phyloP scores from a whole-genome alignment of 2,888 invertebrate species.

The Heliconius sara region DNA sequence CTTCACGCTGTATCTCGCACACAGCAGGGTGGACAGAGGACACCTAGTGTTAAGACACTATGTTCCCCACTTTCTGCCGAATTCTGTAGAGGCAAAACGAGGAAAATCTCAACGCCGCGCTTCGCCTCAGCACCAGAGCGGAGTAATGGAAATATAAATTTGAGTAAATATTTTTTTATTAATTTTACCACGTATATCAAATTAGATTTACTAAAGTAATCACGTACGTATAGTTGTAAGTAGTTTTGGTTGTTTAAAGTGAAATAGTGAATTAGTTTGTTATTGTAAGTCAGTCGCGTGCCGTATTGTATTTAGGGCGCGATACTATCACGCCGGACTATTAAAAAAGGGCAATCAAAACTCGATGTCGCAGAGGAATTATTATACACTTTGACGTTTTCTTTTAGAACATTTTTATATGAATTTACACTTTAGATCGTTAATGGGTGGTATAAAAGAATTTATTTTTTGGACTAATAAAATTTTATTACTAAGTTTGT shows the following conservation, averaged over 20 bases:
- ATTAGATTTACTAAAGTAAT: background rate
- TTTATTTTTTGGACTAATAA: background rate
- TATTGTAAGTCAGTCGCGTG: constrained; percentile 34
- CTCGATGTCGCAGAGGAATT: constrained; percentile 26
- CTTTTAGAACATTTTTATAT: background rate
- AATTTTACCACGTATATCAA: background rate
- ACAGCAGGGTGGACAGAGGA: too few species aligned
- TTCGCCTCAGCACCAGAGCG: too few species aligned
- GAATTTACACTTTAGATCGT: background rate
- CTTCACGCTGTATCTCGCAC: too few species aligned
- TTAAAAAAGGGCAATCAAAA: constrained; percentile 26
- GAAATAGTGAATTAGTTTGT: background rate
- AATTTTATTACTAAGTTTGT: background rate
- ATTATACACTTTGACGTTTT: constrained; percentile 34
- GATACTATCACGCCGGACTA: constrained; percentile 26
- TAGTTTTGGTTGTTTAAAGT: constrained; percentile 8
- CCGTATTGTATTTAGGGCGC: constrained; percentile 28
- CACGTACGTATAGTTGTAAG: background rate
- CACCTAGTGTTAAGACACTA: too few species aligned
- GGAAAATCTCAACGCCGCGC: too few species aligned
- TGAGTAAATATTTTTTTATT: background rate
- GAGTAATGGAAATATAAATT: too few species aligned
- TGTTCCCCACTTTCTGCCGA: too few species aligned
- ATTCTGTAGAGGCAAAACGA: too few species aligned
- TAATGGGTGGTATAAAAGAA: background rate